Base-by-base conservation (phyloP, 1,140 invertebrate genomes). In the Dendrolimus kikuchii region DNA sequence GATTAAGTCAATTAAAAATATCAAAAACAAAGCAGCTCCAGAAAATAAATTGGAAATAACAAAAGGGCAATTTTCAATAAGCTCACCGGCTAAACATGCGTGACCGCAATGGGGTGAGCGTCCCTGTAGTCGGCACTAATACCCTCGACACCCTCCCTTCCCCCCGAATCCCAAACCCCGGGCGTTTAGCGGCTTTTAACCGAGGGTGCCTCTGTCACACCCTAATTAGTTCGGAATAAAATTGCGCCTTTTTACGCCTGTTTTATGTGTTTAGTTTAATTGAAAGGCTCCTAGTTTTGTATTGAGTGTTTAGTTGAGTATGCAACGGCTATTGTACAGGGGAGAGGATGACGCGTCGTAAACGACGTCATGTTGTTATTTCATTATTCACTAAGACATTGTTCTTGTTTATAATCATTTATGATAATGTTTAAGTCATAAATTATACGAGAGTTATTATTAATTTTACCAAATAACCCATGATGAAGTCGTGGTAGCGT, bases 141-240 rank as follows among this genome's bases (percentile, higher is more conserved):
- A 47, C 8, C 40, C 40, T 38, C 10, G 7, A 39, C 23, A 23
- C 48, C 46, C 54, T 38, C 50, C 37, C 49, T 38, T 5, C n/a
- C 40, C 53, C 46, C 48, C 23, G 5, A 1, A 23, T 3, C 38
- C 37, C 46, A 45, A 46, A 62, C 63, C 62, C 56, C 54, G 52
- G 54, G 42, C 62, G 60, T 59, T 74, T 71, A 68, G 66, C 64
- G 57, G 57, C 63, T 60, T 51, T 60, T 68, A 65, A 61, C 62
- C 58, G 49, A 44, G 54, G 62, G 64, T 53, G 60, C 53, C 57
- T 57, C 49, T 37, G 53, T 66, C 65, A 59, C 60, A 68, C 66
- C 61, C 66, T 74, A 74, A 77, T 76, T 76, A 76, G 68, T 73
- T 71, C 64, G 63, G 61, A 73, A 77, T 80, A 70, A 77, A 70